A percentile compares a stretch with the other conserved stretches of the same genome.
phyloP scores from a whole-genome alignment of 1,140 invertebrate genomes.

The Babylonia areolata region DNA sequence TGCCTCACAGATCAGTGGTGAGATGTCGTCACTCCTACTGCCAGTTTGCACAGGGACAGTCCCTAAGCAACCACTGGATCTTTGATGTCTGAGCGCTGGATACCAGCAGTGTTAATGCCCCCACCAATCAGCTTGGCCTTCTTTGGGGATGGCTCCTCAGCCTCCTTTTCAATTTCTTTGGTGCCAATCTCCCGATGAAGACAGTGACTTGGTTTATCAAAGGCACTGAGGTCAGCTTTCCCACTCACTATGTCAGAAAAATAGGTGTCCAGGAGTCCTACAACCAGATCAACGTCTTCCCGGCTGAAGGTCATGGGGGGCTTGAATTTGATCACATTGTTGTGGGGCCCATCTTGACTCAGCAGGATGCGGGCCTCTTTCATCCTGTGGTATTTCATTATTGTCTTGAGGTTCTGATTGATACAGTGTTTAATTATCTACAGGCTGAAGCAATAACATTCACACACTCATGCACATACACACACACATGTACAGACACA shows the following conservation, averaged over 20 bases:
- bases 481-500: too few relatives aligned
- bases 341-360: constrained; percentile 94
- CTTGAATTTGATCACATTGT: constrained; percentile 97
- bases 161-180: background rate
- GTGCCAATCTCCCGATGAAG: background rate
- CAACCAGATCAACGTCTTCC: constrained; percentile 88
- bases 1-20: too few relatives aligned
- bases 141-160: background rate
- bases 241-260: constrained; percentile 86
- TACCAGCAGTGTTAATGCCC: background rate
- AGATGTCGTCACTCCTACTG: too few relatives aligned
- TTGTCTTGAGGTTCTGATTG: too few relatives aligned
- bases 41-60: background rate
- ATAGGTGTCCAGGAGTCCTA: constrained; percentile 82
- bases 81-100: background rate
- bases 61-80: background rate
- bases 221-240: constrained; percentile 62
- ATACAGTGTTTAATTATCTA: too few relatives aligned
- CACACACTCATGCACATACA: too few relatives aligned
- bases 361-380: constrained; percentile 91
- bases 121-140: background rate
- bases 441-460: too few relatives aligned
- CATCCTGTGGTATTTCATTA: constrained; percentile 80
- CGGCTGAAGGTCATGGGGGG: constrained; percentile 96
- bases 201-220: background rate